A percentile compares a stretch with the other conserved stretches of the same genome.
Conservation (phyloP, 2,888 invertebrate genomes). For the Conus canariensis region DNA sequence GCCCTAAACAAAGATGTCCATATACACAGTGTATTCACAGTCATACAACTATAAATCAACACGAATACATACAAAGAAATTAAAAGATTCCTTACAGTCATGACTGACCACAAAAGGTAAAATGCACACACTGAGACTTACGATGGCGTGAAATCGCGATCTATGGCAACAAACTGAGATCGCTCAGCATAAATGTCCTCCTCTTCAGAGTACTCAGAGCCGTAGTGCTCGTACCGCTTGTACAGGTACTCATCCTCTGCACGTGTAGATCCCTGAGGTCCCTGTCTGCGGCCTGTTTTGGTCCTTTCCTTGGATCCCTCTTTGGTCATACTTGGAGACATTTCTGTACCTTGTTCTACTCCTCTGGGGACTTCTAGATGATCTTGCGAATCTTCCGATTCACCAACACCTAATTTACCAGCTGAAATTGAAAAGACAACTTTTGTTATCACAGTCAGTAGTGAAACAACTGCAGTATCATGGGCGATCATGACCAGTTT, state of each 20-base stretch:
- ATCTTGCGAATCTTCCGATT: background rate
- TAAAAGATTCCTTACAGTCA: no score
- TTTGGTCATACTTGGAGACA: background rate
- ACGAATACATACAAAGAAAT: background rate
- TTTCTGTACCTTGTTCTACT: background rate
- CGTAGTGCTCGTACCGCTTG: conserved; percentile 31
- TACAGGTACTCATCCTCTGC: conserved; percentile 17
- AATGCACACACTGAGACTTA: conserved; percentile 13
- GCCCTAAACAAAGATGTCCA: no score
- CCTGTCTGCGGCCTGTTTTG: background rate
- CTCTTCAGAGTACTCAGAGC: conserved; percentile 17
- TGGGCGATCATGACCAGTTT: no score
- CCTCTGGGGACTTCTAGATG: background rate
- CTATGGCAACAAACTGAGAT: conserved; percentile 35
- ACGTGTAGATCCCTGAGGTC: background rate
- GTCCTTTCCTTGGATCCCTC: background rate
- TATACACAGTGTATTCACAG: background rate
- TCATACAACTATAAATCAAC: background rate
- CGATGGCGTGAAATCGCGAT: conserved; percentile 42
- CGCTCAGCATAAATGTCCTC: conserved; percentile 16
- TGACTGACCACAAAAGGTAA: no score
- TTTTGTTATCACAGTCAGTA: no score
- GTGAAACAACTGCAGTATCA: no score
- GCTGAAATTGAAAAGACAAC: background rate
- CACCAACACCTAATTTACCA: background rate